Conservation (phyloP, 1,140 invertebrate species). For the Leguminivora glycinivorella region DNA sequence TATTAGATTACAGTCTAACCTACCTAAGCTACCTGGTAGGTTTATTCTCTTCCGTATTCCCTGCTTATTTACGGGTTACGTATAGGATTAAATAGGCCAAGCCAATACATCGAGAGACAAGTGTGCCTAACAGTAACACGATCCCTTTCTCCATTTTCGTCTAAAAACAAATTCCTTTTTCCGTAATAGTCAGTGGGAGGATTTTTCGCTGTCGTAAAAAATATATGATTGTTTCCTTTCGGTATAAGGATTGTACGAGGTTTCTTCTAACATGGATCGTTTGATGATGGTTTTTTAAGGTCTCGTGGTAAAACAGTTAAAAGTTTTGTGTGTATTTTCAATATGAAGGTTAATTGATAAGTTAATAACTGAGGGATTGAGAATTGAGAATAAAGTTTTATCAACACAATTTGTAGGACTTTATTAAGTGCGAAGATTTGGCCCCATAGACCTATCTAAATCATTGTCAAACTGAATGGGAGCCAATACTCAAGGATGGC, state of each 20-base stretch:
- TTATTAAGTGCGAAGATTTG: background rate
- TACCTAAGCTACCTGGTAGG: too few species aligned
- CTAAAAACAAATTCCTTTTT: conserved; percentile 9
- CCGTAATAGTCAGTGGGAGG: background rate
- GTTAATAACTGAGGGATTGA: too few species aligned
- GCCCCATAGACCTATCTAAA: background rate
- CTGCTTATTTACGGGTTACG: background rate
- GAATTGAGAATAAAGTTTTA: background rate
- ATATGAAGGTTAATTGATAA: too few species aligned
- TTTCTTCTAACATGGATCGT: background rate
- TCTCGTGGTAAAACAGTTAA: too few species aligned
- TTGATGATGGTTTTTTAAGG: too few species aligned
- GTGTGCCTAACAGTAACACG: background rate
- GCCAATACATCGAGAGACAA: background rate
- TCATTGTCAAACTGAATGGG: background rate
- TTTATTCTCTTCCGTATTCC: background rate
- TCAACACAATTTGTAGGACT: background rate
- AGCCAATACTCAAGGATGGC: background rate
- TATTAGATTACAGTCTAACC: too few species aligned
- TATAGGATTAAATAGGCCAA: conserved; percentile 11
- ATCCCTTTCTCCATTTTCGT: background rate
- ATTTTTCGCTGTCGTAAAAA: background rate
- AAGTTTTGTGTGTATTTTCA: too few species aligned
- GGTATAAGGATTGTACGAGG: background rate
- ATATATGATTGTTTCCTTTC: conserved; percentile 8